Conservation (phyloP, 1,140 invertebrate species). For the Nomia melanderi region DNA sequence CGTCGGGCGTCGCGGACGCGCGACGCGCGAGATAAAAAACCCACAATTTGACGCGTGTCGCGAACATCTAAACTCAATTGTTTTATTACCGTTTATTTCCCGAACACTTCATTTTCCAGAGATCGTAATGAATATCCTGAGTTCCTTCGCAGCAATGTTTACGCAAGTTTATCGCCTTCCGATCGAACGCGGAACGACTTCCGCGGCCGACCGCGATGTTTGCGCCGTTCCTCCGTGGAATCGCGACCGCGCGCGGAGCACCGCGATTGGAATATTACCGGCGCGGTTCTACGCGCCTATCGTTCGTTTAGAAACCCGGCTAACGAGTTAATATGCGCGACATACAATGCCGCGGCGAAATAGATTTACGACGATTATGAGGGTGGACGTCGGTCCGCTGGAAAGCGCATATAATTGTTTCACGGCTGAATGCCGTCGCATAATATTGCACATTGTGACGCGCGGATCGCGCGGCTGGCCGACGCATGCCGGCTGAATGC, state of each 20-base stretch:
- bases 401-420: conserved; percentile 68
- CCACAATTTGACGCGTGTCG: not conserved
- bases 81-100: not conserved
- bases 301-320: conserved; percentile 53
- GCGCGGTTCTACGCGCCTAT: conserved; percentile 31
- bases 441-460: conserved; percentile 61
- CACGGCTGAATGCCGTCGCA: conserved; percentile 60
- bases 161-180: no score
- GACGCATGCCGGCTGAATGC: conserved; percentile 10
- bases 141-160: no score
- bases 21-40: no score
- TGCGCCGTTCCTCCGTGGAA: no score
- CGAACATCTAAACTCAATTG: not conserved
- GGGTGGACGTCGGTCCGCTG: conserved; percentile 50
- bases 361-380: conserved; percentile 65
- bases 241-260: not conserved
- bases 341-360: conserved; percentile 61
- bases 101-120: not conserved
- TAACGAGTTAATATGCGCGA: conserved; percentile 64
- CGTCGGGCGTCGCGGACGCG: not conserved
- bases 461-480: conserved; percentile 16
- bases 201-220: no score
- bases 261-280: conserved; percentile 38
- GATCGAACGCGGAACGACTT: no score
- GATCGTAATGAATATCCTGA: not conserved